A percentile compares a stretch with the other conserved stretches of the same genome.
Evolutionary conservation across 2,888 invertebrate genomes (phyloP).

Genomic region (Lycocerus yunnanus): DNA sequence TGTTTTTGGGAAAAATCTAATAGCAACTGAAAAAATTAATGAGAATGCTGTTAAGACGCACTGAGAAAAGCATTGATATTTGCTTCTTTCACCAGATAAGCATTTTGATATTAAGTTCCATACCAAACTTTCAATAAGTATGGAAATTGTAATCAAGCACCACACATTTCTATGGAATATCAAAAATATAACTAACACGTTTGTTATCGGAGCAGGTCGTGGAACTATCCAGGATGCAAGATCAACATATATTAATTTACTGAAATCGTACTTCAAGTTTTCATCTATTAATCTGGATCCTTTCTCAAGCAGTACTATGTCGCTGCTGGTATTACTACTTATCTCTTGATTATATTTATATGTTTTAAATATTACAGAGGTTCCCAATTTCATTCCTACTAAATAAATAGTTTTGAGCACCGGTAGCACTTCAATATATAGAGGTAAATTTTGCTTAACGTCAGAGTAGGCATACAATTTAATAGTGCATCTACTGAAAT

Average conservation of each 20-base stretch:
- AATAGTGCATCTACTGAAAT: not conserved
- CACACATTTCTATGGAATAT: not conserved
- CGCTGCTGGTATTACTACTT: not conserved
- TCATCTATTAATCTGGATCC: not conserved
- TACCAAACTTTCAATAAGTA: not conserved
- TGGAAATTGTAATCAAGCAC: not conserved
- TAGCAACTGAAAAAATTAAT: not conserved
- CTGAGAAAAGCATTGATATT: not conserved
- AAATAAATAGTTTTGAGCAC: not conserved
- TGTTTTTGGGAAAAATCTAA: not conserved
- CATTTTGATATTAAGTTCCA: not conserved
- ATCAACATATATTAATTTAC: not conserved
- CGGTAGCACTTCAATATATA: not conserved
- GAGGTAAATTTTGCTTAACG: not conserved
- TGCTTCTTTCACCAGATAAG: not conserved
- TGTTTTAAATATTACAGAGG: not conserved
- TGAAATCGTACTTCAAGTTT: not conserved
- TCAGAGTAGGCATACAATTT: not conserved
- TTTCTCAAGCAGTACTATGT: not conserved
- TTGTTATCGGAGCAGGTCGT: not conserved
- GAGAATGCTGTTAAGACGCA: not conserved
- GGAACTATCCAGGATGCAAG: slow-evolving; percentile 3
- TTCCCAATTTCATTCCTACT: not conserved
- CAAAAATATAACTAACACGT: not conserved
- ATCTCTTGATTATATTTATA: no score